Evolutionary conservation across 2,797 vertebrate genomes (phyloP), one percentile per base, ranked within the genome.

Genomic region (Salarias fasciatus): DNA sequence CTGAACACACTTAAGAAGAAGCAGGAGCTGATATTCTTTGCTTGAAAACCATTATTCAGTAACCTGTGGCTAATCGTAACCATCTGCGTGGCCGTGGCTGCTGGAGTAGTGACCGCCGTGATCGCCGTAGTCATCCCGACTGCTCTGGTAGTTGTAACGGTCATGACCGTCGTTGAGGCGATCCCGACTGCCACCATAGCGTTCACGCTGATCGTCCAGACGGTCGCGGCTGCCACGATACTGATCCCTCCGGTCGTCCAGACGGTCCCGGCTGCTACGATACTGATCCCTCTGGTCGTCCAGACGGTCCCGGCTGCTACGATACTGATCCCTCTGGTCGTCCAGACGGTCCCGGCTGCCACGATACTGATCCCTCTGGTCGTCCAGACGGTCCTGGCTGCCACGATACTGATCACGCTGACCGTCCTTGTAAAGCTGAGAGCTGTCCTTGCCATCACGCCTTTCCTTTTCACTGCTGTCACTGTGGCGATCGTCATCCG

Each of bases 401-500:
- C 78, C 73, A 6, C 53, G 37, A 11, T 53, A 48, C 3, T 11
- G 45, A 45, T 80, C 78, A 3, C 1, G 60, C 2, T 53, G 59
- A 13, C 84, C 63, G 1, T 79, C 65, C 8, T 63, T 56, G 36
- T 84, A 58, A 38, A 11, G 72, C 1, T 36, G 63, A 14, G 71
- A 72, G 55, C 82, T 82, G 11, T 44, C 51, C 0, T 75, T 70
- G 10, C 43, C 85, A 2, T 63, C 75, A 6, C 50, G 5, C 13
- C 6, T 75, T 11, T 80, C 83, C 46, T 48, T 72, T 5, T 60
- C 60, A 15, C 84, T 72, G 10, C 35, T 28, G 29, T 84, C 40
- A 72, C 74, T 80, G 9, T 58, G 37, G 11, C 78, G 68, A 48
- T 85, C 82, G 6, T 84, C 84, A 4, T 87, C 86, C 12, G 57